Base-by-base conservation (phyloP, 1,140 invertebrate genomes). In the Euura lappo region DNA sequence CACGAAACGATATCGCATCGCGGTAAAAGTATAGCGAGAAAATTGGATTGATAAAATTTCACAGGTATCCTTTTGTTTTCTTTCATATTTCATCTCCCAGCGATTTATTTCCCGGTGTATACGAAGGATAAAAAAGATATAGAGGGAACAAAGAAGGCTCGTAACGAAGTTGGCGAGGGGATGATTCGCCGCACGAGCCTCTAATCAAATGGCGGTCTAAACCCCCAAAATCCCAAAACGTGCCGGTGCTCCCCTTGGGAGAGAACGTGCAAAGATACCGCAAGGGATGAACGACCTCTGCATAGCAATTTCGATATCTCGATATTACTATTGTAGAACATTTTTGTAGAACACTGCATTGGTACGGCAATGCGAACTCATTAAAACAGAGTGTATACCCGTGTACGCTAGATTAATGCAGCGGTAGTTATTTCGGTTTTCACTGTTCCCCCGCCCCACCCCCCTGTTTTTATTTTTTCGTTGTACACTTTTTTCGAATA, bases 141-240 rank as follows among this genome's bases (percentile, higher is more conserved):
- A 60, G 51, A n/a, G 51, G 51, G 51, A 60, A 60, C 51, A 60
- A 60, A 60, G 51, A 60, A 8, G 51, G 51, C 8, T 6, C 6
- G 13, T 60, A 60, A 60, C 51, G 51, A 60, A 60, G 51, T 60
- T 60, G 51, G 51, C 51, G 13, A 11, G 51, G 51, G 51, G 13
- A 60, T 60, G 51, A 60, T 60, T 60, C 51, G 51, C 51, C 51
- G 51, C 51, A n/a, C 51, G 51, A 60, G 8, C 51, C 51, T 60
- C 51, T 60, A 60, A 60, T 60, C 51, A 60, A 60, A 60, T 60
- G 51, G 51, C 51, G 51, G 51, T 60, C 51, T 60, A 60, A 60
- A n/a, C 51, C 51, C 51, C 51, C 10, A 60, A 60, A 60, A 60
- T n/a, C 51, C 51, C 51, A n/a, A 6, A 60, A 60, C 51, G 51